phyloP scores from a whole-genome alignment of 2,888 invertebrate species.

The Gandaritis pyraliata region DNA sequence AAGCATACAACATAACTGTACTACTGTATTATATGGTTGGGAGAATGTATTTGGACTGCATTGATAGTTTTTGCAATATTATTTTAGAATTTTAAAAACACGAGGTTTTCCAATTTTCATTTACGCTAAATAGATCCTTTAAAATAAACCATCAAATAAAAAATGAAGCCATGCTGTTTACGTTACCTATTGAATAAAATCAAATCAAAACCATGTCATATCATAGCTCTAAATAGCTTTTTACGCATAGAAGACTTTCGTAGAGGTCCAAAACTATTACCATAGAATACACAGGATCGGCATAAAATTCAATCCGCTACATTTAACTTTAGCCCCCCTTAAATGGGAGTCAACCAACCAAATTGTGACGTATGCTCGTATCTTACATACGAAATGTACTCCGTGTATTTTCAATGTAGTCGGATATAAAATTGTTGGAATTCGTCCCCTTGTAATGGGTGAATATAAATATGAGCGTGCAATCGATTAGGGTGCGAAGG shows the following conservation, averaged over 20 bases:
- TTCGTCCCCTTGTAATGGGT: slow-evolving; percentile 37
- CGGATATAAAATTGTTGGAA: slow-evolving; percentile 34
- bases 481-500: slow-evolving; percentile 48
- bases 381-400: slow-evolving; percentile 23
- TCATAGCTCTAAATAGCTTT: slow-evolving; percentile 5
- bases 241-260: slow-evolving; percentile 15
- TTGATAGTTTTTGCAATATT: too few species aligned
- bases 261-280: slow-evolving; percentile 21
- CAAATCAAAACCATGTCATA: too few species aligned
- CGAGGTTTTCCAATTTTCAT: too few species aligned
- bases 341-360: slow-evolving; percentile 55
- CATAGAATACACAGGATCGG: slow-evolving; percentile 36
- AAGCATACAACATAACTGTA: too few species aligned
- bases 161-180: too few species aligned
- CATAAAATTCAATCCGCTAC: slow-evolving; percentile 57
- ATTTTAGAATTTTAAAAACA: too few species aligned
- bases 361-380: slow-evolving; percentile 48
- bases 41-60: too few species aligned
- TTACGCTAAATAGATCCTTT: too few species aligned
- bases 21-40: too few species aligned
- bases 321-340: slow-evolving; percentile 55
- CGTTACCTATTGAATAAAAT: too few species aligned
- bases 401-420: slow-evolving; percentile 45
- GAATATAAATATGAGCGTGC: slow-evolving; percentile 44
- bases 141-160: too few species aligned